These are phyloP conservation scores for Drosophila grimshawi DNA, from an alignment of 1,140 invertebrate genomes.

Conservation along the genomic window DNA sequence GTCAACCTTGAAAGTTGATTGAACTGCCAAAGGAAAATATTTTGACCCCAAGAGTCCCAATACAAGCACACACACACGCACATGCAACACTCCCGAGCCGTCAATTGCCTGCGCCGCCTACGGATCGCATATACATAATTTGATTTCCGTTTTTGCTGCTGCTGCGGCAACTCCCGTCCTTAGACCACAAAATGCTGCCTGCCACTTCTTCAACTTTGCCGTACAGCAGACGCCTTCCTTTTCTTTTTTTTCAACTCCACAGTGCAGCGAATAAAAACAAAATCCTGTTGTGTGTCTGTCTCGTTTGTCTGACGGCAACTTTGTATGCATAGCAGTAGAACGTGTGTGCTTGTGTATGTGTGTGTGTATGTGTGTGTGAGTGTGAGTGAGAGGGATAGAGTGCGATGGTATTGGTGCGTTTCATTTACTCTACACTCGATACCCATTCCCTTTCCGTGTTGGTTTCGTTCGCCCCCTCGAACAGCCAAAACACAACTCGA, in stretches of 20 bases:
- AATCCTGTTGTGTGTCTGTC: conserved; percentile 64
- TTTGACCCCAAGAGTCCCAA: conserved; percentile 64
- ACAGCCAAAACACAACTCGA: conserved; percentile 69
- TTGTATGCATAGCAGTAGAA: conserved; percentile 54
- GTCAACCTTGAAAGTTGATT: conserved; percentile 78
- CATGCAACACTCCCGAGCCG: conserved; percentile 35
- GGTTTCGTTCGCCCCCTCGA: conserved; percentile 59
- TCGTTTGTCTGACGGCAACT: conserved; percentile 30
- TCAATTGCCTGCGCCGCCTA: conserved; percentile 49
- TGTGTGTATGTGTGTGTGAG: conserved; percentile 31
- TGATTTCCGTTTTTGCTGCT: conserved; percentile 56
- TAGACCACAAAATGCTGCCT: conserved; percentile 16
- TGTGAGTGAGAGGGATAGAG: conserved; percentile 21
- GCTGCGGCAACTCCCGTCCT: conserved; percentile 14
- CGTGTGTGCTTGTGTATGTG: conserved; percentile 23
- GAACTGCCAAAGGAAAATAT: conserved; percentile 70
- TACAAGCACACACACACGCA: conserved; percentile 19
- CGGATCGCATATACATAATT: conserved; percentile 61
- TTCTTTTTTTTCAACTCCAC: conserved; percentile 9
- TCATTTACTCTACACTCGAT: conserved; percentile 60
- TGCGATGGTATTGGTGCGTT: conserved; percentile 45
- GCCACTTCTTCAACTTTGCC: conserved; percentile 25
- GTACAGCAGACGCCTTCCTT: conserved; percentile 19
- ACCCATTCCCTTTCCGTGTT: conserved; percentile 28
- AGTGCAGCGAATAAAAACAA: conserved; percentile 56